Evolutionary conservation across 2,113 vertebrate genomes (phyloP).

Genomic region (Arothron firmamentum): DNA sequence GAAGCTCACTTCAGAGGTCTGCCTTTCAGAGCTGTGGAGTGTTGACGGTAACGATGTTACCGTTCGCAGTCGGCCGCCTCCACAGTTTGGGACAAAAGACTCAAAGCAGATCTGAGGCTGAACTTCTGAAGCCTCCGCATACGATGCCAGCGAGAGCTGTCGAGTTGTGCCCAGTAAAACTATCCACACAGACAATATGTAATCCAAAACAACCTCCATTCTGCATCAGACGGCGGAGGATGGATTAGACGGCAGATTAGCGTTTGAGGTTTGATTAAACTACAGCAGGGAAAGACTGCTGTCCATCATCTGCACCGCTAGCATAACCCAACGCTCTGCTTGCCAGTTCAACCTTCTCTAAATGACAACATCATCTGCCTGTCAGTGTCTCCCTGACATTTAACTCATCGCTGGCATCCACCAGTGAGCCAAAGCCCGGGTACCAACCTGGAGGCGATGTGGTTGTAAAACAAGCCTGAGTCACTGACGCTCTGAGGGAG

Average conservation of each 20-base stretch:
- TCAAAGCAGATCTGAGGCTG: neutral
- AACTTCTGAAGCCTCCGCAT: constrained; percentile 7
- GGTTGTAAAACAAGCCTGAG: constrained; percentile 68
- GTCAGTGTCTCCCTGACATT: constrained; percentile 15
- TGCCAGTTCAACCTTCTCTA: neutral
- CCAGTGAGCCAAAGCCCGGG: constrained; percentile 15
- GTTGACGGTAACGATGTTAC: neutral
- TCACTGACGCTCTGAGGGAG: constrained; percentile 73
- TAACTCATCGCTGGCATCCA: constrained; percentile 9
- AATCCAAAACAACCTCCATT: constrained; percentile 53
- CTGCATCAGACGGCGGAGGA: constrained; percentile 18
- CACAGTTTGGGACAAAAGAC: constrained; percentile 15
- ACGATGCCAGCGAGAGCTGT: neutral
- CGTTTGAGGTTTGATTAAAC: constrained; percentile 61
- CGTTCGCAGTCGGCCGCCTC: constrained; percentile 1
- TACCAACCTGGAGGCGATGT: constrained; percentile 68
- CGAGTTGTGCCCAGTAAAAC: constrained; percentile 6
- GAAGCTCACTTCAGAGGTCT: constrained; percentile 16
- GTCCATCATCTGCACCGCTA: constrained; percentile 23
- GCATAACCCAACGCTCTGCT: constrained; percentile 14
- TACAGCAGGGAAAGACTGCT: constrained; percentile 34
- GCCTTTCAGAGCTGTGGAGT: constrained; percentile 20
- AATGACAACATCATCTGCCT: neutral
- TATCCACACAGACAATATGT: constrained; percentile 10
- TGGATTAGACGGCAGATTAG: constrained; percentile 68